Conservation (phyloP, 2,113 vertebrate genomes). For the Riparia riparia region DNA sequence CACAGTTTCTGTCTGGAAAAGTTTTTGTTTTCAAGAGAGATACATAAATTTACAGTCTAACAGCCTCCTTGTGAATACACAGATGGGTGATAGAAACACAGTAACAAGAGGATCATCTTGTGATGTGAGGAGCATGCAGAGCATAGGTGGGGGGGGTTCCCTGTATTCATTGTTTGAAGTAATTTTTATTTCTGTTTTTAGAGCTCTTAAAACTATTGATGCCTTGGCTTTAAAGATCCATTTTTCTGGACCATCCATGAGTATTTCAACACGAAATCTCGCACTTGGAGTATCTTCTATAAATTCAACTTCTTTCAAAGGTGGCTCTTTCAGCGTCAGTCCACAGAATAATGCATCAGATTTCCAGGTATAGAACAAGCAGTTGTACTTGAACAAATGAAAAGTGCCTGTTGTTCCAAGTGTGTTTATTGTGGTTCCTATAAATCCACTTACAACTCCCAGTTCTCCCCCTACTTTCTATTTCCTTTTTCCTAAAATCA, state of each 20-base stretch:
- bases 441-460: neutral
- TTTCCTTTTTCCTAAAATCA: slow-evolving; percentile 18
- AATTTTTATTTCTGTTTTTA: slow-evolving; percentile 66
- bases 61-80: neutral
- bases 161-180: neutral
- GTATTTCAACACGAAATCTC: slow-evolving; percentile 86
- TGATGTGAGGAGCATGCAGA: neutral
- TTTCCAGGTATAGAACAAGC: slow-evolving; percentile 82
- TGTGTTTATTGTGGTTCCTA: neutral
- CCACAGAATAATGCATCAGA: slow-evolving; percentile 80
- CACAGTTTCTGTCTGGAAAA: neutral
- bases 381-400: neutral
- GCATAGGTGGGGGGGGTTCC: neutral
- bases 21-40: neutral
- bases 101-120: neutral
- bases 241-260: slow-evolving; percentile 81
- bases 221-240: slow-evolving; percentile 90
- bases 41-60: neutral
- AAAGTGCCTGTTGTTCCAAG: neutral
- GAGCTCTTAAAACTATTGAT: slow-evolving; percentile 91
- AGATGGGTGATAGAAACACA: neutral
- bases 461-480: neutral
- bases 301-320: slow-evolving; percentile 78
- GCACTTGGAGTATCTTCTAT: slow-evolving; percentile 86
- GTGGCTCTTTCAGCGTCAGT: slow-evolving; percentile 87